Evolutionary conservation across 1,140 invertebrate species (phyloP), one percentile per base, ranked within the genome.

Genomic region (Akabosia matsudoensis): DNA sequence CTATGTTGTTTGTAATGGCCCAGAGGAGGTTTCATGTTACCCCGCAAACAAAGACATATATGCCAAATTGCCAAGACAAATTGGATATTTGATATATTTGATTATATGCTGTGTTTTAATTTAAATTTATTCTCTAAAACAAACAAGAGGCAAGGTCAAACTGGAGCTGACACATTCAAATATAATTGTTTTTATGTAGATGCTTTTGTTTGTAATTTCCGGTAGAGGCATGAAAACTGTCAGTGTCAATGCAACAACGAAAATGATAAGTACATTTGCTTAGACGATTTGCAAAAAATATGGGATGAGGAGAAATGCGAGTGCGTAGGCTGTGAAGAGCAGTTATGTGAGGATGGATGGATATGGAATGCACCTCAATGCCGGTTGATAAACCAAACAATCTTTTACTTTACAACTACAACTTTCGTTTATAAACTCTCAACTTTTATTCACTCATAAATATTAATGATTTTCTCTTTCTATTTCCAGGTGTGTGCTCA

Each of bases 261-360:
- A 13, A 30, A 3, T 4, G 61, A 67, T 14, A 67, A 30, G 61
- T 16, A 16, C 7, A 24, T 30, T 13, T 67, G 37, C 31, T 30
- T 30, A 7, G 61, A 71, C 13, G 45, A 74, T n/a, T 0, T 33
- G 10, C 16, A 52, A 28, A 18, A 18, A 37, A 33, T 24, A 28
- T 76, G 75, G 75, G 70, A 76, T 54, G 33, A 72, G 13, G 70
- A 70, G 1, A 54, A 51, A 56, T 76, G 75, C 31, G 33, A 70
- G 0, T 76, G 75, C 54, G 26, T 33, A n/a, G n/a, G n/a, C 28
- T 76, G 75, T 64, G 4, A 34, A 0, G 28, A 33, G n/a, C 33
- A 33, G 75, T 22, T 30, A 24, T 76, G 75, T 56, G 70, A 67
- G 31, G 0, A n/a, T 1, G 61, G 70, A n/a, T 37, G 54, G 7